Base-by-base conservation (phyloP, 2,113 vertebrate species). In the Xenopus laevis region DNA sequence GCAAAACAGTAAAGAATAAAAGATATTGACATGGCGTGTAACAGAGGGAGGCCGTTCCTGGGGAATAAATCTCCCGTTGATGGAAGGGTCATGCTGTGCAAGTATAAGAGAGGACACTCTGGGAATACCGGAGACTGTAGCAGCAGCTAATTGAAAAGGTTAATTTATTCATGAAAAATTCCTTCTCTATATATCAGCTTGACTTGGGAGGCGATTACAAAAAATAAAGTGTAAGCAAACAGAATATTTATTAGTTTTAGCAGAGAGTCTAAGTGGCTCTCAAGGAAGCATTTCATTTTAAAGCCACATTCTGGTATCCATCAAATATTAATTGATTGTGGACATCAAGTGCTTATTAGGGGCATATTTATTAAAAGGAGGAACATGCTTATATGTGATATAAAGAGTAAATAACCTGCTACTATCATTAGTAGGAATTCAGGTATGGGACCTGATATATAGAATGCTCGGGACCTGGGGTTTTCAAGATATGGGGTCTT, bases 111-210 rank as follows among this genome's bases (percentile, higher is more conserved):
- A 52, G 46, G 8, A 45, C 52, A 46, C 57, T 21, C 58, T 44
- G 73, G 73, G 65, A 68, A 74, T 74, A 52, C 33, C 17, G 63
- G 57, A 53, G 55, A 60, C 68, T 53, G 33, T 46, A 63, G 58
- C 16, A 63, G 58, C 16, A 40, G 44, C 73, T 75, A 75, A 75
- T 75, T 75, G 73, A 62, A 75, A 74, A 75, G 73, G 73, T 75
- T 75, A 68, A 75, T 68, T 75, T 68, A 75, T 75, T 75, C 73
- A 68, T 68, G 63, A 67, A 74, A 74, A 20, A 40, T 47, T 63
- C 15, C 64, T 68, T 45, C 58, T 68, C 50, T 75, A 27, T 55
- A 50, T 50, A 50, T 50, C 47, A 50, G 47, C 12, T 50, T 50
- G 15, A 13, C 47, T 15, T 69, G 27, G 9, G 23, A 12, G 21